Conservation (phyloP, 2,113 vertebrate species). For the Dicentrarchus labrax region DNA sequence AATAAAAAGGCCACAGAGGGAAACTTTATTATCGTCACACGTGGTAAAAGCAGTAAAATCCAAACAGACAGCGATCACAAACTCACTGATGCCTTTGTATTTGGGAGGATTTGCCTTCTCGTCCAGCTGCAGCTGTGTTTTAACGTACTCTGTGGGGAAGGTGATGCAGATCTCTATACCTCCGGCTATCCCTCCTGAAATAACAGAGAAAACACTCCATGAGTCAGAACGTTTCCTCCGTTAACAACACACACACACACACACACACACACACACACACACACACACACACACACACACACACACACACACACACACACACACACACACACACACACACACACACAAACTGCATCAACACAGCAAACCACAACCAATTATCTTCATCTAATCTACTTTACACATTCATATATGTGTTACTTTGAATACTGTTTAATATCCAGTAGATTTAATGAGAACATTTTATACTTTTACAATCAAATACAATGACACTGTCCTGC, state of each 20-base stretch:
- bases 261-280: too few relatives aligned
- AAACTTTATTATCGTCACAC: too few relatives aligned
- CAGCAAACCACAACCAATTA: neutral
- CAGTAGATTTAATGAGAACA: neutral
- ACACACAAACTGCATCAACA: conserved; percentile 5
- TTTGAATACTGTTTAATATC: neutral
- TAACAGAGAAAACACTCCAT: neutral
- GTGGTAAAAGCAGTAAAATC: too few relatives aligned
- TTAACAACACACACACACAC: too few relatives aligned
- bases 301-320: too few relatives aligned
- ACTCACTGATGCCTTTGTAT: conserved; percentile 91
- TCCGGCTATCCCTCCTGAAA: conserved; percentile 90
- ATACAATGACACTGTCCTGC: neutral
- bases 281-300: too few relatives aligned
- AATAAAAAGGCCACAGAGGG: neutral
- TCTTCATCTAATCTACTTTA: neutral
- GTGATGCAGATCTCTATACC: conserved; percentile 99
- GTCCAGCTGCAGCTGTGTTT: conserved; percentile 96
- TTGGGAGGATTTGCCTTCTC: conserved; percentile 94
- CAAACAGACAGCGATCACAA: neutral
- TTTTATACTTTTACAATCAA: neutral
- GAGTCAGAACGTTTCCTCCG: neutral
- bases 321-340: too few relatives aligned
- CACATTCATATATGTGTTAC: neutral
- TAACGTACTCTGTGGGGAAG: conserved; percentile 97